These are phyloP conservation scores for Nymphicus hollandicus DNA, from an alignment of 2,113 vertebrate species.

Conservation along the genomic window DNA sequence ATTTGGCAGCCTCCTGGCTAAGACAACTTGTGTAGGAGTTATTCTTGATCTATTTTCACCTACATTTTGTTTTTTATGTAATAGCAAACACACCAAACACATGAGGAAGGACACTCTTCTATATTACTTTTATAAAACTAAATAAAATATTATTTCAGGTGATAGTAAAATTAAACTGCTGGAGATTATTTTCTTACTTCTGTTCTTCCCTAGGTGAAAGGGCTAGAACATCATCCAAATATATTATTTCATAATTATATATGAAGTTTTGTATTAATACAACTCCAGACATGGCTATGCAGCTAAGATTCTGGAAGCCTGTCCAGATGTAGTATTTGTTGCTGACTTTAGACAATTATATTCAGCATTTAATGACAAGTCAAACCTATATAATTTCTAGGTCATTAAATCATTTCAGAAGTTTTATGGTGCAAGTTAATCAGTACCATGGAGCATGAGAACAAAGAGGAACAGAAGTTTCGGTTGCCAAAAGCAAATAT, in stretches of 20 bases:
- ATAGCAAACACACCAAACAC: background rate
- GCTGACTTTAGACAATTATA: background rate
- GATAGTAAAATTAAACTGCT: background rate
- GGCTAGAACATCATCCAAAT: background rate
- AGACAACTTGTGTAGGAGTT: background rate
- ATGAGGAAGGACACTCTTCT: rapidly evolving
- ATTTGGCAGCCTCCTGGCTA: background rate
- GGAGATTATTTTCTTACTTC: background rate
- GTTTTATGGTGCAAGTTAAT: background rate
- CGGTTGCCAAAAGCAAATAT: background rate
- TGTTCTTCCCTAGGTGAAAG: background rate
- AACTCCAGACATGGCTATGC: background rate
- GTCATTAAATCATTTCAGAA: background rate
- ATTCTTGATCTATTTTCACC: background rate
- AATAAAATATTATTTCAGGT: background rate
- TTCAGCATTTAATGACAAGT: background rate
- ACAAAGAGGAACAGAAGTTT: background rate
- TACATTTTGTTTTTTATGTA: background rate
- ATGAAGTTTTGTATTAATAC: background rate
- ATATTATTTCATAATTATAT: background rate
- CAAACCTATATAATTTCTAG: background rate
- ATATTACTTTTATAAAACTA: background rate
- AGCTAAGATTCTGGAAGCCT: background rate
- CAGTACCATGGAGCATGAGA: background rate
- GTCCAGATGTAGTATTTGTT: background rate